A percentile compares a stretch with the other conserved stretches of the same genome.
Conservation (phyloP, 2,888 invertebrate genomes). For the Perdita meconis region DNA sequence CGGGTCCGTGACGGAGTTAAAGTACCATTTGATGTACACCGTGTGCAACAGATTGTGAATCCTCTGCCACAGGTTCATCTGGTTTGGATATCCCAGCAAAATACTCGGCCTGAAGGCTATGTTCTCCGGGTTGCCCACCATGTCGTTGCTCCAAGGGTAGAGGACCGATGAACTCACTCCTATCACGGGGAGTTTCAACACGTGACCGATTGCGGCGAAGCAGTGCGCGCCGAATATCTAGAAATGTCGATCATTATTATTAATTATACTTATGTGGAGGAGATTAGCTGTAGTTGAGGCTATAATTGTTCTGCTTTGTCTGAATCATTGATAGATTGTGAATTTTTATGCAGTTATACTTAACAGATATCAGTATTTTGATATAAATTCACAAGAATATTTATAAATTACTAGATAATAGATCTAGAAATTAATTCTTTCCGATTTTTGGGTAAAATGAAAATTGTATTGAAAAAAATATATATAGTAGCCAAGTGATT, state of each 20-base stretch:
- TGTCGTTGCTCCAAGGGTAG: constrained; percentile 75
- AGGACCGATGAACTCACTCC: constrained; percentile 70
- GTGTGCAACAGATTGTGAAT: constrained; percentile 68
- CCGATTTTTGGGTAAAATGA: too few relatives aligned
- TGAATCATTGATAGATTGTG: too few relatives aligned
- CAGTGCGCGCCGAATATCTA: constrained; percentile 76
- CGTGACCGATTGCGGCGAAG: constrained; percentile 72
- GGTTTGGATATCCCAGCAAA: constrained; percentile 44
- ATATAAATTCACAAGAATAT: too few relatives aligned
- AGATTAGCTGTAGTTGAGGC: too few relatives aligned
- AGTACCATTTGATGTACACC: constrained; percentile 56
- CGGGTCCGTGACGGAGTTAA: constrained; percentile 10
- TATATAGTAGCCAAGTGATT: too few relatives aligned
- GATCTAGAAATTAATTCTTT: too few relatives aligned
- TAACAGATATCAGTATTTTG: too few relatives aligned
- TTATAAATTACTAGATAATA: too few relatives aligned
- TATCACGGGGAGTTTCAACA: constrained; percentile 75
- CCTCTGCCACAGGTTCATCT: constrained; percentile 74
- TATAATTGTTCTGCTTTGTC: too few relatives aligned
- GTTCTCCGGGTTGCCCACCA: constrained; percentile 75
- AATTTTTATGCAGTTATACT: too few relatives aligned
- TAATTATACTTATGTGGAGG: too few relatives aligned
- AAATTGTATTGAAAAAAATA: too few relatives aligned
- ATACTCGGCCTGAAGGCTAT: constrained; percentile 72
- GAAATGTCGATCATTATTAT: constrained; percentile 4